Evolutionary conservation across 2,888 invertebrate genomes (phyloP), one percentile per base, ranked within the genome.

Genomic region (Dasypogon diadema): DNA sequence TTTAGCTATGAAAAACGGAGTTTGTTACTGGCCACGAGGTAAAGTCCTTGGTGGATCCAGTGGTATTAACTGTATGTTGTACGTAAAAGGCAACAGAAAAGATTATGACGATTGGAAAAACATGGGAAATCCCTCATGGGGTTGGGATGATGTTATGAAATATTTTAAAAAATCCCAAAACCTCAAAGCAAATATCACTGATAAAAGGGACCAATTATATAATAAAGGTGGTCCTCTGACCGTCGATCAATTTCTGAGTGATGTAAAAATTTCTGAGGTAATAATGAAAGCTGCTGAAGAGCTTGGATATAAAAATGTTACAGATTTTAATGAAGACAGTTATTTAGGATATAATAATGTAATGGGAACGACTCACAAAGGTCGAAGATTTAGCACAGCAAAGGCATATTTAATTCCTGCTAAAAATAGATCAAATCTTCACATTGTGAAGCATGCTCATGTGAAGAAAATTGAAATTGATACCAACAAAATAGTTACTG

Each of bases 371-470:
- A 74, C 87, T 4, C 85, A 90, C 34, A 87, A 92, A 68, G 94
- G 95, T 0, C 87, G 90, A 0, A 88, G 95, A 76, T 92, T 93
- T 82, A 94, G 93, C 82, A 90, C 93, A 0, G 92, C 93, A 8
- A 92, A 91, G 82, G 93, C 93, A 0, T 95, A 91, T 82, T 86
- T 95, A 82, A 85, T 75, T 86, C 87, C 88, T 1, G 82, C 83
- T 0, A 88, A 88, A 79, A 83, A 89, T 12, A 84, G 90, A 0
- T 81, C 83, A 16, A 92, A 92, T 82, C 81, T 92, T 2, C 87
- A 88, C 78, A 87, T 92, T 0, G 85, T 90, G 30, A 89, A 89
- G 42, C 86, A 90, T 70, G 87, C 91, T 0, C 87, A 88, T 55
- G 92, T 89, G 0, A 88, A 88, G 58, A 89, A 87, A 78, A 81